Evolutionary conservation across 2,113 vertebrate species (phyloP), one percentile per base, ranked within the genome.

Genomic region (Microtus pennsylvanicus): DNA sequence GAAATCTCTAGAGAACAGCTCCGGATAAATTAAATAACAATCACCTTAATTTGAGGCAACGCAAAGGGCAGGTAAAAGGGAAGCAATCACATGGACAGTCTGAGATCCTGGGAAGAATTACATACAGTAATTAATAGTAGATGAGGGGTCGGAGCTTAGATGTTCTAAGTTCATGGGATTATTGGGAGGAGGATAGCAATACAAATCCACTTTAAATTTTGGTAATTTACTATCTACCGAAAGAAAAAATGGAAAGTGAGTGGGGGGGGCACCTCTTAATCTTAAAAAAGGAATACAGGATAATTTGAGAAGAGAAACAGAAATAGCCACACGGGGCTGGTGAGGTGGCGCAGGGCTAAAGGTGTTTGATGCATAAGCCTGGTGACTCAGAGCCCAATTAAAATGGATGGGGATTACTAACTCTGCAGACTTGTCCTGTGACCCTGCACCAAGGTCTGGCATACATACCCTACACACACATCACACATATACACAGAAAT

Each of bases 111-210:
- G 45, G 65, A 74, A 30, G 47, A 61, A n/a, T 78, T 5, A 52
- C 45, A 70, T 65, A 76, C 82, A 76, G 67, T 67, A 87, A 86
- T 89, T 58, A 72, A 80, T 47, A 77, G 87, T 58, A 22, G 10
- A 35, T 30, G 17, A 35, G 13, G 19, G 5, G 45, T 90, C 13
- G 30, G 52, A 90, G 22, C 35, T 80, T 63, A 75, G 78, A 75
- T 94, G 26, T 69, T 76, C 67, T 81, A 38, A 38, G 8, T 93
- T 91, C 42, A 69, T 91, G 11, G 26, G 67, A 80, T 88, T 93
- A 77, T 69, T 63, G 24, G 28, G 50, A 86, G 50, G 24, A 85
- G 12, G 19, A 0, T 28, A 82, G 93, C 4, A 74, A 14, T 61
- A 33, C 52, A 87, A 78, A 74, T 80, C 10, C 63, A 74, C 3